Base-by-base conservation (phyloP, 2,113 vertebrate species). In the Phylloscopus trochilus region DNA sequence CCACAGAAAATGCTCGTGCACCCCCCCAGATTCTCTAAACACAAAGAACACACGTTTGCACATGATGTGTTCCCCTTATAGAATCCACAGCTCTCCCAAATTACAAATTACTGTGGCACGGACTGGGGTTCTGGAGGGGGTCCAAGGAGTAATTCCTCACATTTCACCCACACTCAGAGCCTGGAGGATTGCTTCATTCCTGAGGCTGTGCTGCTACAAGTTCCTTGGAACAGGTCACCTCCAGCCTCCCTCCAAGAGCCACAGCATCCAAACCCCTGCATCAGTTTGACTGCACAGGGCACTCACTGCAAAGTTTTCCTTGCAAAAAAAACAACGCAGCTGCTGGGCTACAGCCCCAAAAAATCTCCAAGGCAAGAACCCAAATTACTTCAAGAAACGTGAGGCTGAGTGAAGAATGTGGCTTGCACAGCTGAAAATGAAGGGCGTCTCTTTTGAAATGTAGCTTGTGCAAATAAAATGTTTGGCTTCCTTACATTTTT, bases 71-170 rank as follows among this genome's bases (percentile, higher is more conserved):
- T 95, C 37, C 86, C 93, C 91, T 87, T 88, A 55, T 30, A 91
- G 80, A 90, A 88, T 55, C 62, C 20, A 3, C 79, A 85, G 72
- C 58, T 72, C 74, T 92, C 90, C 68, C 88, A 92, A 91, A 97
- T 92, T 76, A 83, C 86, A 92, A 82, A 95, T 93, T 73, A 60
- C 75, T 76, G 89, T 89, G 82, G 93, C 67, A 91, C 31, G 69
- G 81, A 41, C 81, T 91, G 91, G 37, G 64, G 60, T 52, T 19
- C 85, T 97, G 93, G 83, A 95, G 37, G 58, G 72, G 63, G 21
- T 91, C 90, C 93, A 94, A 82, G 68, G 60, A 93, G 93, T 58
- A 97, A 96, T 96, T 96, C 90, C 95, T 96, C 88, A 90, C 90
- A 94, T 93, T 96, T 95, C 95, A 96, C 87, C 94, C 87, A 60